Evolutionary conservation across 1,140 invertebrate species (phyloP).

Genomic region (Trachymyrmex cornetzi): DNA sequence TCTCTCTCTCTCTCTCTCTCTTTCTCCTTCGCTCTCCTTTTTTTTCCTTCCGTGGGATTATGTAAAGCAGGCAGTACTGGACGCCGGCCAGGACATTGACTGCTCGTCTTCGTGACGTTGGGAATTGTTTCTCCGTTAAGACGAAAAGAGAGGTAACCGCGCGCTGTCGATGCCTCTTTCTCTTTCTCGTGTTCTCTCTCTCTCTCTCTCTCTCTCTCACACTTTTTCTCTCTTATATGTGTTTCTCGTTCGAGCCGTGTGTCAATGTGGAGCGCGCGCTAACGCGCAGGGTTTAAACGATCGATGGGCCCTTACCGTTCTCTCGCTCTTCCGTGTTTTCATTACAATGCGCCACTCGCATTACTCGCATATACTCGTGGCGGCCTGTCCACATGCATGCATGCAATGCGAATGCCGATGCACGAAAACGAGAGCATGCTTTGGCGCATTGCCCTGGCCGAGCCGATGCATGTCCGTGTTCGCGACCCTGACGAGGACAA

Average conservation of each 20-base stretch:
- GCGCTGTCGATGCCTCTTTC: neutral
- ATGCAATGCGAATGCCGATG: slow-evolving; percentile 63
- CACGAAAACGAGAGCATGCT: slow-evolving; percentile 47
- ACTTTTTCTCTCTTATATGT: neutral
- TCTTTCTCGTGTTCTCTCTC: slow-evolving; percentile 44
- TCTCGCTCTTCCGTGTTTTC: slow-evolving; percentile 75
- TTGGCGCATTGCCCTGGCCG: slow-evolving; percentile 38
- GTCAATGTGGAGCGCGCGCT: slow-evolving; percentile 49
- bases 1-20: neutral
- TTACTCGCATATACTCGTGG: slow-evolving; percentile 45
- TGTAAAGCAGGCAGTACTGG: slow-evolving; percentile 44
- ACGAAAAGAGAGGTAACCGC: slow-evolving; percentile 44
- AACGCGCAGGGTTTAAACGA: slow-evolving; percentile 74
- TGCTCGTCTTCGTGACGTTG: slow-evolving; percentile 2
- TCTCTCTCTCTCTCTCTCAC: slow-evolving; percentile 28
- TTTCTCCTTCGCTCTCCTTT: neutral
- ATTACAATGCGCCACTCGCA: slow-evolving; percentile 70
- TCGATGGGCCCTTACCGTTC: slow-evolving; percentile 76
- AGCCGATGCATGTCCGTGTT: neutral
- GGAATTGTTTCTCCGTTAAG: slow-evolving; percentile 24
- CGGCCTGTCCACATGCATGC: neutral
- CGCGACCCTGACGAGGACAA: neutral
- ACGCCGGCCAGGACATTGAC: slow-evolving; percentile 45
- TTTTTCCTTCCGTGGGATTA: slow-evolving; percentile 33
- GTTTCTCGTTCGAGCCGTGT: neutral